A percentile compares a stretch with the other conserved stretches of the same genome.
Conservation (phyloP, 2,113 vertebrate genomes). For the Tautogolabrus adspersus region DNA sequence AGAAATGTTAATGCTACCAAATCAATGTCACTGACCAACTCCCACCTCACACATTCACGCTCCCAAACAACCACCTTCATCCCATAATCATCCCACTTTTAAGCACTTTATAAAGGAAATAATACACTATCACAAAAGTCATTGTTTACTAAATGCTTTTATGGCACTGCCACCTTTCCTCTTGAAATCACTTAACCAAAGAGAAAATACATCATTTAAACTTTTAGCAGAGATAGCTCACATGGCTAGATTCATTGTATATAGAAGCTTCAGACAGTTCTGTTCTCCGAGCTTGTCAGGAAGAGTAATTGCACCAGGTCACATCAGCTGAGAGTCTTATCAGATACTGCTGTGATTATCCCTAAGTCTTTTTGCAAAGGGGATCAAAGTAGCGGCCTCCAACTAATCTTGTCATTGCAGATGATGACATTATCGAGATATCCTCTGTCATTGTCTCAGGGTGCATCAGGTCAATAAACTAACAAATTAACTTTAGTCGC, state of each 20-base stretch:
- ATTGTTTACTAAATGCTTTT: too few relatives aligned
- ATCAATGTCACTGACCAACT: background rate
- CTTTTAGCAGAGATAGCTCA: background rate
- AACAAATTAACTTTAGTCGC: conserved; percentile 34
- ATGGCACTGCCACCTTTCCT: too few relatives aligned
- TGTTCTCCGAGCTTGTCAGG: background rate
- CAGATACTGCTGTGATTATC: conserved; percentile 62
- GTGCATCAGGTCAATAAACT: conserved; percentile 42
- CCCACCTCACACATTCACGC: too few relatives aligned
- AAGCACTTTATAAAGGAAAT: too few relatives aligned
- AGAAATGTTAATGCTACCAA: background rate
- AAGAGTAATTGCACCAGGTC: conserved; percentile 34
- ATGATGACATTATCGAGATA: conserved; percentile 48
- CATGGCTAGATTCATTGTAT: background rate
- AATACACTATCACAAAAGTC: too few relatives aligned
- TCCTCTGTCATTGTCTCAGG: conserved; percentile 37
- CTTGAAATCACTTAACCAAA: too few relatives aligned
- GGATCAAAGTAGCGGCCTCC: conserved; percentile 36
- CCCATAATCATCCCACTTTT: too few relatives aligned
- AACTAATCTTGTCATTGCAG: conserved; percentile 42
- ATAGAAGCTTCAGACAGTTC: background rate
- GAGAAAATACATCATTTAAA: background rate
- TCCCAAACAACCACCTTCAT: too few relatives aligned
- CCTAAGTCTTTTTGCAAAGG: conserved; percentile 45
- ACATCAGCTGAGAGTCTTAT: conserved; percentile 49